Conservation (phyloP, 2,797 vertebrate genomes). For the Galagoides demidoff region DNA sequence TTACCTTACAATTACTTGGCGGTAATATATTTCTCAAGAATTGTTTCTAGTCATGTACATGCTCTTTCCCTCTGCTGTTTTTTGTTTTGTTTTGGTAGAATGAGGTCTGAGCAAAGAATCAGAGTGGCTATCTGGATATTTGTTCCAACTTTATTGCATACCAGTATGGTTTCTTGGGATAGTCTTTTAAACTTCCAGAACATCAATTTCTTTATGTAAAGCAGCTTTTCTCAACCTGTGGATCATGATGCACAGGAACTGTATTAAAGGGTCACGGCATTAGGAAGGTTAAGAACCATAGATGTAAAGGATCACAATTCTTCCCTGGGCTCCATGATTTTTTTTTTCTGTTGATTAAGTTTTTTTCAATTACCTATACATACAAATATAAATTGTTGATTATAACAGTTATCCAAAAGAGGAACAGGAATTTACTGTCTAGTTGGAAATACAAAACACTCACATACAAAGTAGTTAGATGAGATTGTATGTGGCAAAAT, state of each 20-base stretch:
- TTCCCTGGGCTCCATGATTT: not conserved
- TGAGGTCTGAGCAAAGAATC: not conserved
- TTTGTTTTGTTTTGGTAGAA: not conserved
- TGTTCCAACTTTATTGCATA: not conserved
- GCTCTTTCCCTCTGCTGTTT: not conserved
- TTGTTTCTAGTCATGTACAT: not conserved
- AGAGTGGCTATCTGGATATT: not conserved
- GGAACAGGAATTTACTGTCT: not conserved
- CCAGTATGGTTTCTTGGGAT: not conserved
- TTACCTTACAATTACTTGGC: not conserved
- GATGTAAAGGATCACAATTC: conserved; percentile 4
- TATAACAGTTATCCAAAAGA: not conserved
- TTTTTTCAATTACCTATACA: not conserved
- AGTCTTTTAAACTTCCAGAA: conserved; percentile 5
- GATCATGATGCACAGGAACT: no score
- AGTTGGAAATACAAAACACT: not conserved
- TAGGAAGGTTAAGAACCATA: no score
- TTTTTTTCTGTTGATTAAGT: conserved; percentile 16
- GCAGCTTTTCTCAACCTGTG: no score
- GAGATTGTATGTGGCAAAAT: not conserved
- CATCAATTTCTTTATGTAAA: conserved; percentile 15
- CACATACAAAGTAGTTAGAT: not conserved
- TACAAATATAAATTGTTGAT: conserved; percentile 23
- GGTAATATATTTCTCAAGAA: not conserved
- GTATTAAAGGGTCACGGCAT: no score